phyloP scores from a whole-genome alignment of 2,888 invertebrate genomes.

The Andrena marginata region DNA sequence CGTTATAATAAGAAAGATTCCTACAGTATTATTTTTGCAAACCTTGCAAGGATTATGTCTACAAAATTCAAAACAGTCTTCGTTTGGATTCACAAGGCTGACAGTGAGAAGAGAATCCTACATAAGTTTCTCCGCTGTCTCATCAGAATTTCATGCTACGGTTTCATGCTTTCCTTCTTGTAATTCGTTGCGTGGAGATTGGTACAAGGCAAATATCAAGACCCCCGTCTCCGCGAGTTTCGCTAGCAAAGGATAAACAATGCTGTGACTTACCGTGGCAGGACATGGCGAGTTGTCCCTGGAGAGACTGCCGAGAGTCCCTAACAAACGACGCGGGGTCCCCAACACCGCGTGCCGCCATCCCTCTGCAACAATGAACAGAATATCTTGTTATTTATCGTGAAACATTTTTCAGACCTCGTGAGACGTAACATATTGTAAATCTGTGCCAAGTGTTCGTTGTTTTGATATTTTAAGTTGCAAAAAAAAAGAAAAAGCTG shows the following conservation, averaged over 20 bases:
- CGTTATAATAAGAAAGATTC: too few species aligned
- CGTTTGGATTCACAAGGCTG: too few species aligned
- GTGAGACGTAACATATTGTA: constrained; percentile 20
- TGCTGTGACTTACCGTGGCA: constrained; percentile 76
- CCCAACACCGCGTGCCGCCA: constrained; percentile 84
- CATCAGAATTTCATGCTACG: neutral
- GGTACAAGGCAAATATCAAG: neutral
- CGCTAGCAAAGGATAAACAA: constrained; percentile 54
- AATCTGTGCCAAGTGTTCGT: too few species aligned
- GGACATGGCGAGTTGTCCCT: constrained; percentile 82
- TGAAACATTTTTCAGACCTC: constrained; percentile 4
- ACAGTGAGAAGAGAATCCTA: neutral
- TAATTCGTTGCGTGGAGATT: neutral
- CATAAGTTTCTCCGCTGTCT: neutral
- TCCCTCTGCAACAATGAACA: constrained; percentile 81
- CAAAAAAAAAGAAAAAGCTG: too few species aligned
- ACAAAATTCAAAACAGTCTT: too few species aligned
- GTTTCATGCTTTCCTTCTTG: neutral
- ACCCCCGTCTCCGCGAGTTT: neutral
- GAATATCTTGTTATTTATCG: constrained; percentile 62
- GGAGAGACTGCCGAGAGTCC: constrained; percentile 84
- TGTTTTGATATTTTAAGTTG: too few species aligned
- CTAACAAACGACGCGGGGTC: constrained; percentile 83
- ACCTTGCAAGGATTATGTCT: too few species aligned
- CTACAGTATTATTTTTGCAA: too few species aligned